Conservation (phyloP, 2,113 vertebrate species). For the Sterna hirundo region DNA sequence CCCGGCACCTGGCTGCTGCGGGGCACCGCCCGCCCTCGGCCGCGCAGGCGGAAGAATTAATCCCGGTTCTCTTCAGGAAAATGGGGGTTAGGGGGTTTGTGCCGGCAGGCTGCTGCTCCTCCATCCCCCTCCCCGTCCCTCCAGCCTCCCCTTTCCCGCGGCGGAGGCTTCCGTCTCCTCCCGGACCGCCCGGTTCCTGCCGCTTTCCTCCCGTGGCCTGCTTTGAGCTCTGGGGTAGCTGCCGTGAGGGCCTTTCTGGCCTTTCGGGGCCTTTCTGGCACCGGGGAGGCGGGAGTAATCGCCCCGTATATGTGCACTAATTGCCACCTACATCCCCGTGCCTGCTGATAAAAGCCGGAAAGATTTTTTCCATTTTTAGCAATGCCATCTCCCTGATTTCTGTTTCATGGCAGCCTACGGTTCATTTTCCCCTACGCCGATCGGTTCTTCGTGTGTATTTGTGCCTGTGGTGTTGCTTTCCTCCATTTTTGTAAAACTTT, state of each 20-base stretch:
- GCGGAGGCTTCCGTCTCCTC: not conserved
- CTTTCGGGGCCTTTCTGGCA: not conserved
- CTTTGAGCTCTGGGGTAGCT: not conserved
- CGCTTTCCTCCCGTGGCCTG: not conserved
- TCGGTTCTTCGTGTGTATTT: not conserved
- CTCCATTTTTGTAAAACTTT: not conserved
- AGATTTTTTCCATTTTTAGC: not conserved
- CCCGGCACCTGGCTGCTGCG: not conserved
- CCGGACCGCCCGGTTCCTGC: fast-evolving
- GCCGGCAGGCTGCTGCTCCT: not conserved
- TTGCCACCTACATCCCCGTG: fast-evolving
- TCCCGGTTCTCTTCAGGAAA: not conserved
- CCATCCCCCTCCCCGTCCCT: fast-evolving
- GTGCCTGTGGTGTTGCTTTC: not conserved
- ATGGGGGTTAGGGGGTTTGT: fast-evolving
- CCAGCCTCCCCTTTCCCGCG: not conserved
- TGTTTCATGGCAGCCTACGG: fast-evolving
- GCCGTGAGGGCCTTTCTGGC: not conserved
- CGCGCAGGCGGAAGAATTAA: not conserved
- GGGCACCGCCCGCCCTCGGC: not conserved
- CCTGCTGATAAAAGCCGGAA: too few species aligned
- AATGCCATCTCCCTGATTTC: not conserved
- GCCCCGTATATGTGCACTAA: fast-evolving
- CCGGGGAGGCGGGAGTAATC: fast-evolving
- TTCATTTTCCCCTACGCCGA: fast-evolving